phyloP scores from a whole-genome alignment of 2,797 vertebrate species.

The Macropodus opercularis region DNA sequence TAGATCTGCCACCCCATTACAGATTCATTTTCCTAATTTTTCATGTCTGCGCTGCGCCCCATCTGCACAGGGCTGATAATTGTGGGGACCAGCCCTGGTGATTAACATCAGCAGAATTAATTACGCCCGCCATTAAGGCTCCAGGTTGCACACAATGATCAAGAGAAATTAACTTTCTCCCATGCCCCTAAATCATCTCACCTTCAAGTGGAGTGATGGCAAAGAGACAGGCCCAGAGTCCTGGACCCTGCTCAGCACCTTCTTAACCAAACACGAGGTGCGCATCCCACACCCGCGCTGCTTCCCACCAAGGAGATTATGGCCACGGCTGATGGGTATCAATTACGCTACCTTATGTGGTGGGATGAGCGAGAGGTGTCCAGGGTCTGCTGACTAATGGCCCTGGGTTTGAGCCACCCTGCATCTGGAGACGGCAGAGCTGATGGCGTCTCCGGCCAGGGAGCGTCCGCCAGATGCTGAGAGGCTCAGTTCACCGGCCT shows the following conservation, averaged over 20 bases:
- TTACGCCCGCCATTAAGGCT: constrained; percentile 99
- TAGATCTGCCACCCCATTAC: constrained; percentile 99
- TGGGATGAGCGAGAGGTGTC: constrained; percentile 75
- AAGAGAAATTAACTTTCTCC: constrained; percentile 99
- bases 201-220: constrained; percentile 97
- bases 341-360: constrained; percentile 79
- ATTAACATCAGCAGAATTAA: constrained; percentile 99
- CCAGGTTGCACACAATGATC: constrained; percentile 99
- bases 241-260: constrained; percentile 77
- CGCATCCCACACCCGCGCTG: constrained; percentile 44
- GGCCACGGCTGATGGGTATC: constrained; percentile 74
- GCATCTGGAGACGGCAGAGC: constrained; percentile 62
- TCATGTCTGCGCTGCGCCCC: constrained; percentile 99
- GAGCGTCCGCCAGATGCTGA: constrained; percentile 75
- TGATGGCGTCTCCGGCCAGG: constrained; percentile 69
- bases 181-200: constrained; percentile 99
- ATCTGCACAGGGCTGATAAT: constrained; percentile 99
- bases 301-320: constrained; percentile 68
- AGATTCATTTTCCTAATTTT: constrained; percentile 99
- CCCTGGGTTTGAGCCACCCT: constrained; percentile 72
- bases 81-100: constrained; percentile 99
- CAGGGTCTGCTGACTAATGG: constrained; percentile 79
- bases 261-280: constrained; percentile 86
- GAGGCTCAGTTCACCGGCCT: constrained; percentile 62
- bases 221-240: constrained; percentile 87